Evolutionary conservation across 2,888 invertebrate genomes (phyloP), one percentile per base, ranked within the genome.

Genomic region (Clistopyga incitator): DNA sequence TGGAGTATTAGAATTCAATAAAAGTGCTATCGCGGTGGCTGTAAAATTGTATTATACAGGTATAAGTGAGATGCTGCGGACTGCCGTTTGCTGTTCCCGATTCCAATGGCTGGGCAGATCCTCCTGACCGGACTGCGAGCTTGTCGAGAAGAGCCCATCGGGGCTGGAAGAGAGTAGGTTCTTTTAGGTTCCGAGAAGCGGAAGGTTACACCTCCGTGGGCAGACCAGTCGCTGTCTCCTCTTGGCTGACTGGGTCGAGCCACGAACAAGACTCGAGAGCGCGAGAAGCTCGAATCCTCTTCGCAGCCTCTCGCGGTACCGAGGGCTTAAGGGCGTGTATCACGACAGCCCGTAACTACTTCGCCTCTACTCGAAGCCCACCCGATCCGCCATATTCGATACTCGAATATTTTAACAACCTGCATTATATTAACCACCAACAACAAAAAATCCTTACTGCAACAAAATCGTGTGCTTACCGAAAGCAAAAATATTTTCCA

Each of bases 161-260:
- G n/a, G n/a, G n/a, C n/a, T n/a, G n/a, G 61, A 38, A 18, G 42
- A 45, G 45, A 65, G 45, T 65, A 61, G 61, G 34, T 61, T 61
- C 61, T 61, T 67, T 47, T 45, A 67, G 52, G 78, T 90, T 90
- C 90, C 78, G 80, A 88, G 90, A 90, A 90, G 81, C 74, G 74
- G 82, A 85, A 78, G 87, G 86, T 83, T 86, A 86, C 86, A 86
- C 83, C 87, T 84, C 85, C 86, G 84, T 78, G 86, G 86, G 86
- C 85, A 86, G 87, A 86, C 86, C 84, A 77, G 84, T 75, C 76
- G 75, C 82, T 75, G 54, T 50, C 70, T 70, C 54, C 80, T 74
- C 65, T 78, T 20, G 85, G 84, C 82, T 71, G 78, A 81, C 84
- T 84, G 82, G 83, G 86, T 81, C 86, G 84, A 86, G 71, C 84